A percentile compares a stretch with the other conserved stretches of the same genome.
Conservation (phyloP, 2,113 vertebrate genomes). For the Proterorhinus semilunaris region DNA sequence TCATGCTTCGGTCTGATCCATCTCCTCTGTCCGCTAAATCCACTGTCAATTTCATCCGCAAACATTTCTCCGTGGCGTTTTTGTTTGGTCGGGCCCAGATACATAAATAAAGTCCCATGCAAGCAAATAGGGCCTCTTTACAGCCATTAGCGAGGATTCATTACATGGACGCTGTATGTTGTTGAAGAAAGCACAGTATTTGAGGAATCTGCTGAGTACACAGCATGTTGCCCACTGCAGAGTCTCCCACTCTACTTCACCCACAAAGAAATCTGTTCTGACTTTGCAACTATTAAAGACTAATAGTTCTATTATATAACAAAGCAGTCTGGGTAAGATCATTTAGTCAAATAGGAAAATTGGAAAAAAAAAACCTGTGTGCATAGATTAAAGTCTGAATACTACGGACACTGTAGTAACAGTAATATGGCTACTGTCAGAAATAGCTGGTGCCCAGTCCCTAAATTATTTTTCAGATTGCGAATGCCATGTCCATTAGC, state of each 20-base stretch:
- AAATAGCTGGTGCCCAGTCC: neutral
- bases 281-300: slow-evolving; percentile 8
- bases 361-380: too few relatives aligned
- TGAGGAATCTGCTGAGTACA: slow-evolving; percentile 58
- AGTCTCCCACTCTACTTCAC: slow-evolving; percentile 13
- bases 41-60: slow-evolving; percentile 16
- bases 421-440: neutral
- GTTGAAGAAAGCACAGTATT: slow-evolving; percentile 63
- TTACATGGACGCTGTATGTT: slow-evolving; percentile 67
- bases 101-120: slow-evolving; percentile 32
- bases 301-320: neutral
- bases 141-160: slow-evolving; percentile 57
- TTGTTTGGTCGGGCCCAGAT: slow-evolving; percentile 42
- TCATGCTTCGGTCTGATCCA: slow-evolving; percentile 18
- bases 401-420: neutral
- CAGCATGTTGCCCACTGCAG: slow-evolving; percentile 40
- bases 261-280: slow-evolving; percentile 22
- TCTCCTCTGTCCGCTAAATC: slow-evolving; percentile 21
- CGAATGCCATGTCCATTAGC: neutral
- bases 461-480: neutral
- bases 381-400: too few relatives aligned
- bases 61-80: slow-evolving; percentile 38
- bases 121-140: slow-evolving; percentile 36
- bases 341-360: neutral
- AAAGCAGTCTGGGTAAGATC: neutral